A percentile compares a stretch with the other conserved stretches of the same genome.
Evolutionary conservation across 2,888 invertebrate genomes (phyloP).

Genomic region (Drepanosiphum platanoidis): DNA sequence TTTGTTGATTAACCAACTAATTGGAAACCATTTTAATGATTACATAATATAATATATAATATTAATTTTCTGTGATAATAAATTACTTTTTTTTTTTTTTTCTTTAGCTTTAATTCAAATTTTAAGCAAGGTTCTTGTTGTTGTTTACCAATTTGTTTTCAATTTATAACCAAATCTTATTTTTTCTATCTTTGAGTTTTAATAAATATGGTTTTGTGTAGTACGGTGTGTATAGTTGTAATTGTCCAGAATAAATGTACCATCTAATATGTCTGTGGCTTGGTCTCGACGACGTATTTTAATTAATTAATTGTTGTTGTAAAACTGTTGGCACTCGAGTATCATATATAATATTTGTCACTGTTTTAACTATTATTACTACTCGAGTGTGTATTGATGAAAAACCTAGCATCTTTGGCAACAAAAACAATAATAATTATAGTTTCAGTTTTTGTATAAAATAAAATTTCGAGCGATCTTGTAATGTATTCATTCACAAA

Average conservation of each 20-base stretch:
- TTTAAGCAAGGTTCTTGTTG: constrained; percentile 26
- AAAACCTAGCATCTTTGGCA: no score
- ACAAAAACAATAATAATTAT: no score
- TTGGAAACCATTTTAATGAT: constrained; percentile 17
- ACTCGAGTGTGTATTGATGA: background rate
- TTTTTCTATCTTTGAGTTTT: background rate
- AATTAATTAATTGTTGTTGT: background rate
- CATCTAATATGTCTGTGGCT: background rate
- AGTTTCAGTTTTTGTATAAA: no score
- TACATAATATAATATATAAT: constrained; percentile 41
- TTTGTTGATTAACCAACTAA: constrained; percentile 15
- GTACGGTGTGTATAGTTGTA: constrained; percentile 1
- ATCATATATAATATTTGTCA: background rate
- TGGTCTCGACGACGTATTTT: background rate
- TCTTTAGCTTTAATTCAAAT: constrained; percentile 42
- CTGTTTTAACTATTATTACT: background rate
- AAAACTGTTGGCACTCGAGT: background rate
- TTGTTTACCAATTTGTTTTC: constrained; percentile 43
- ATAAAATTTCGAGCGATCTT: background rate
- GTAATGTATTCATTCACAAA: background rate
- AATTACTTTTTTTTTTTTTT: constrained; percentile 57
- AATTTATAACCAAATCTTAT: constrained; percentile 14
- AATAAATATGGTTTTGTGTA: constrained; percentile 21
- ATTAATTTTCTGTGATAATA: constrained; percentile 62
- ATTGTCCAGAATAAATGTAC: background rate